Evolutionary conservation across 2,113 vertebrate species (phyloP), one percentile per base, ranked within the genome.

Genomic region (Carollia perspicillata): DNA sequence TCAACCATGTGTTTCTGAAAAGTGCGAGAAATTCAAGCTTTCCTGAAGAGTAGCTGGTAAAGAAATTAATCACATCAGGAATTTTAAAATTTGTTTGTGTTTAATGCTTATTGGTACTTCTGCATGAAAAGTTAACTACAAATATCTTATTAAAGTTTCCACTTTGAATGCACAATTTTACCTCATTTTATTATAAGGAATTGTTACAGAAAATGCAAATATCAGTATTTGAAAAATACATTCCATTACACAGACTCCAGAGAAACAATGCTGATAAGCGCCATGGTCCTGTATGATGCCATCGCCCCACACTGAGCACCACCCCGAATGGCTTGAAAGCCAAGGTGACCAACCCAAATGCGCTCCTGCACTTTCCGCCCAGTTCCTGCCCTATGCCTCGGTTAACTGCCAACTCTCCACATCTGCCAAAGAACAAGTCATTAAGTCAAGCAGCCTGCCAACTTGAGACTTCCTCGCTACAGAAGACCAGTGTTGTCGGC

Each of bases 151-250:
- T 93, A 93, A 97, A 84, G 58, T 89, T 90, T 81, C 84, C 95
- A 96, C 60, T 86, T 95, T 78, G 90, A 95, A 95, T 63, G 85
- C 69, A 96, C 95, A 87, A 92, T 97, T 98, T 96, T 75, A 94
- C 49, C 55, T 95, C 85, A 90, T 98, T 98, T 98, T 98, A 98
- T 98, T 98, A 97, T 97, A 98, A 98, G 97, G 97, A 98, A 94
- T 97, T 79, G 66, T 98, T 98, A 98, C 97, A 98, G 97, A 98
- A 97, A 97, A 97, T 97, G 93, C 90, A 96, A 97, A 93, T 98
- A 97, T 96, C 97, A 97, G 69, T 98, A 97, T 98, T 97, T 97
- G 96, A 98, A 98, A 99, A 98, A 98, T 98, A 98, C 97, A 98
- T 98, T 97, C 98, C 98, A 84, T 97, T 97, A 98, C 97, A 98